A percentile compares a stretch with the other conserved stretches of the same genome.
Conservation (phyloP, 2,113 vertebrate genomes). For the Pholis gunnellus region DNA sequence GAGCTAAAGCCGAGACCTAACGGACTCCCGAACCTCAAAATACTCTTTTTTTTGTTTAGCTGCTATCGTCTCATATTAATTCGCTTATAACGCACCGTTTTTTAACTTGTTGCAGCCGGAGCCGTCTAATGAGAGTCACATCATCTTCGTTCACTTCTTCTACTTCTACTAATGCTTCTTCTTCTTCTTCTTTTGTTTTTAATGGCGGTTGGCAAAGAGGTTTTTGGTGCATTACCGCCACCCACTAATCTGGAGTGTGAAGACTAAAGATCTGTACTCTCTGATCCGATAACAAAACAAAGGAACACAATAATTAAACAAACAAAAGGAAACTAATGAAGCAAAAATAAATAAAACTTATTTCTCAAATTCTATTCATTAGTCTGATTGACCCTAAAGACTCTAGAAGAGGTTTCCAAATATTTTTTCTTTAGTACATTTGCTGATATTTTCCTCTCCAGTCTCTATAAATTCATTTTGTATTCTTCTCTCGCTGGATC, state of each 20-base stretch:
- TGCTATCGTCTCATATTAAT: neutral
- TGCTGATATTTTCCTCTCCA: no score
- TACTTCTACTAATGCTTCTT: neutral
- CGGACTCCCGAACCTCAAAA: neutral
- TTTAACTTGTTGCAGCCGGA: neutral
- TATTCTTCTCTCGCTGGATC: no score
- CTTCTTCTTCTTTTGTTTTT: neutral
- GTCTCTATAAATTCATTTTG: no score
- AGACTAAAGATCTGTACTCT: neutral
- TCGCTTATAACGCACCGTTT: neutral
- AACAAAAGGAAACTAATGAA: neutral
- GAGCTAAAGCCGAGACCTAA: neutral
- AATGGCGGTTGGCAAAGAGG: neutral
- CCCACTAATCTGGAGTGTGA: neutral
- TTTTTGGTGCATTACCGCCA: neutral
- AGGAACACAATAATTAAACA: neutral
- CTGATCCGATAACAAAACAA: no score
- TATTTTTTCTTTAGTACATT: neutral
- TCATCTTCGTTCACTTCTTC: neutral
- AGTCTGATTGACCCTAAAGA: neutral
- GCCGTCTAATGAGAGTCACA: neutral
- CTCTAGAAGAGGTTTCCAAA: neutral
- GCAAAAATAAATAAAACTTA: no score
- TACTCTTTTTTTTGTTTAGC: neutral
- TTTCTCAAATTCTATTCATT: neutral